Evolutionary conservation across 2,888 invertebrate species (phyloP).

Genomic region (Lasioglossum morio): DNA sequence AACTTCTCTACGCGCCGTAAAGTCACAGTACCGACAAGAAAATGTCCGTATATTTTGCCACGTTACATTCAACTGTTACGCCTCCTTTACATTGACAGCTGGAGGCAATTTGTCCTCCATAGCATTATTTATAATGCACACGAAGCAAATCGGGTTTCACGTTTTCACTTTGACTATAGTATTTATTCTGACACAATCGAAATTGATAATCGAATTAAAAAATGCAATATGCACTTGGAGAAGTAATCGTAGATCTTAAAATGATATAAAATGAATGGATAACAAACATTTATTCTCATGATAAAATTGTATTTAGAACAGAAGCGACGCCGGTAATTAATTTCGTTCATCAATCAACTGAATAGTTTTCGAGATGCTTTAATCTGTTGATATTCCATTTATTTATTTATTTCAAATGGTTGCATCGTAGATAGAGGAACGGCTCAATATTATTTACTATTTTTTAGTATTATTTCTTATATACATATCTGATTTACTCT

Average conservation of each 20-base stretch:
- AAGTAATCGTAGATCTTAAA: not conserved
- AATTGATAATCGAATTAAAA: not conserved
- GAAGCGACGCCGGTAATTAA: too few relatives aligned
- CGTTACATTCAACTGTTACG: not conserved
- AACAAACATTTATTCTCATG: not conserved
- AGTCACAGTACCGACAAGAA: not conserved
- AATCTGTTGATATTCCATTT: not conserved
- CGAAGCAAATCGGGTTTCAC: not conserved
- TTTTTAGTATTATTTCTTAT: too few relatives aligned
- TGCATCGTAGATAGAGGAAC: not conserved
- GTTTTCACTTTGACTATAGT: too few relatives aligned
- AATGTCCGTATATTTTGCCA: not conserved
- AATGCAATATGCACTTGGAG: not conserved
- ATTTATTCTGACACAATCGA: not conserved
- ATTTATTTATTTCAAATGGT: too few relatives aligned
- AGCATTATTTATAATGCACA: not conserved
- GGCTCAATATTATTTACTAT: not conserved
- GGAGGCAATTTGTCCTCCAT: not conserved
- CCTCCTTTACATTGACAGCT: not conserved
- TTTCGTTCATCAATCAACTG: not conserved
- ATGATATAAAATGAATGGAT: not conserved
- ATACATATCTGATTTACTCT: too few relatives aligned
- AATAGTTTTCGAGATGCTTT: not conserved
- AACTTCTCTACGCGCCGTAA: not conserved
- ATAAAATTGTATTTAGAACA: too few relatives aligned